A percentile compares a stretch with the other conserved stretches of the same genome.
Evolutionary conservation across 2,797 vertebrate species (phyloP).

Genomic region (Xerus rutilus): DNA sequence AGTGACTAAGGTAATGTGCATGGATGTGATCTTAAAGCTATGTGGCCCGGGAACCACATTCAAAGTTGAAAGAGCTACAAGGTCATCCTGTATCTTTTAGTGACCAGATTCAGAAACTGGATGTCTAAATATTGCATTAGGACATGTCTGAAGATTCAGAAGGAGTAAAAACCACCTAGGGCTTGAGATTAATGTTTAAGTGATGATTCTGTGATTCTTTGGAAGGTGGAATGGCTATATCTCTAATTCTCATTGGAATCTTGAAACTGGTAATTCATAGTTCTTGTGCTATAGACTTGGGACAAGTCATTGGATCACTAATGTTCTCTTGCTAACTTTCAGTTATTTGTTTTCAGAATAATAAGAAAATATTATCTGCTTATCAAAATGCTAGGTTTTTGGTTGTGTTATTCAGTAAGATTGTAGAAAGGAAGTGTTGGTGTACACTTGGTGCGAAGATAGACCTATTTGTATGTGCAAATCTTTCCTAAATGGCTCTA

Average conservation of each 20-base stretch:
- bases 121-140: background rate
- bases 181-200: background rate
- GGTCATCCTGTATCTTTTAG: background rate
- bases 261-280: background rate
- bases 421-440: slow-evolving; percentile 28
- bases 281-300: background rate
- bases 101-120: slow-evolving; percentile 29
- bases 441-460: background rate
- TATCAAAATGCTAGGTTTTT: slow-evolving; percentile 48
- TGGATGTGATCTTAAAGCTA: background rate
- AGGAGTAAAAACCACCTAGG: background rate
- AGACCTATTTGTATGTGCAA: background rate
- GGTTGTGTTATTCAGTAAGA: background rate
- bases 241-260: background rate
- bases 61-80: background rate
- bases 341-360: slow-evolving; percentile 57
- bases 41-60: background rate
- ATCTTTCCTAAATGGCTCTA: slow-evolving; percentile 19
- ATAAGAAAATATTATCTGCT: background rate
- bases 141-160: background rate
- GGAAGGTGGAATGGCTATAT: background rate
- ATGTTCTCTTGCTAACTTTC: slow-evolving; percentile 51
- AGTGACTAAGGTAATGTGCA: background rate
- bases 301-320: background rate
- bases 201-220: slow-evolving; percentile 35